These are phyloP conservation scores for Sphenopsis melanotis DNA, from an alignment of 2,797 vertebrate genomes.

Conservation along the genomic window DNA sequence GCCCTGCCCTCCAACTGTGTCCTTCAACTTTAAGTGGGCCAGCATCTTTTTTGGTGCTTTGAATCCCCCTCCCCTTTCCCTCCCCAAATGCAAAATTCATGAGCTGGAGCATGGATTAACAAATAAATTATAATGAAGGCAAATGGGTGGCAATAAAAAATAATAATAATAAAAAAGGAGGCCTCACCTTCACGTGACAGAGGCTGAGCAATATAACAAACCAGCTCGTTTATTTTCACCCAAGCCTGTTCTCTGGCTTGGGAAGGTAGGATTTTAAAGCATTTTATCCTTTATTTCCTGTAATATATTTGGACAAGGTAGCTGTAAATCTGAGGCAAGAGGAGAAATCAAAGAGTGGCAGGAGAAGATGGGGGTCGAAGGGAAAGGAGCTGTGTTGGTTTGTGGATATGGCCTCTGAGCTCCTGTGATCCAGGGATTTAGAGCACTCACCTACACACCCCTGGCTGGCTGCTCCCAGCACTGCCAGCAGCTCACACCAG, in stretches of 20 bases:
- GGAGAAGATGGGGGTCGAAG: slow-evolving; percentile 46
- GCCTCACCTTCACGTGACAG: slow-evolving; percentile 64
- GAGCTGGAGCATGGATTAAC: slow-evolving; percentile 69
- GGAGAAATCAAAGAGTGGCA: slow-evolving; percentile 43
- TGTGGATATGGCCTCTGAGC: slow-evolving; percentile 34
- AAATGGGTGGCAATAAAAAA: slow-evolving; percentile 65
- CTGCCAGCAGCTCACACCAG: neutral
- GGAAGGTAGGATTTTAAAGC: slow-evolving; percentile 53
- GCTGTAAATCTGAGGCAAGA: slow-evolving; percentile 59
- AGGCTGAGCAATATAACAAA: slow-evolving; percentile 58
- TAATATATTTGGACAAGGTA: slow-evolving; percentile 66
- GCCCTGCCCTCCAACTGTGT: slow-evolving; percentile 38
- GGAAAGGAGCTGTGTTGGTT: neutral
- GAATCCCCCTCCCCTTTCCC: neutral
- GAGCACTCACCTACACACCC: neutral
- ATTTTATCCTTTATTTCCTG: slow-evolving; percentile 66
- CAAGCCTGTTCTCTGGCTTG: slow-evolving; percentile 13
- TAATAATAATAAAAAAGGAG: slow-evolving; percentile 62
- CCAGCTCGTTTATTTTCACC: slow-evolving; percentile 59
- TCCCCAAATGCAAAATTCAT: slow-evolving; percentile 67
- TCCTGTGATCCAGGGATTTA: slow-evolving; percentile 9
- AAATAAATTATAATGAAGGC: slow-evolving; percentile 72
- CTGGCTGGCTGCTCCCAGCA: neutral
- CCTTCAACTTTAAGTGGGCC: slow-evolving; percentile 60
- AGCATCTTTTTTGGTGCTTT: slow-evolving; percentile 22